These are phyloP conservation scores for Helarctos malayanus DNA, from an alignment of 2,797 vertebrate species.

Conservation along the genomic window DNA sequence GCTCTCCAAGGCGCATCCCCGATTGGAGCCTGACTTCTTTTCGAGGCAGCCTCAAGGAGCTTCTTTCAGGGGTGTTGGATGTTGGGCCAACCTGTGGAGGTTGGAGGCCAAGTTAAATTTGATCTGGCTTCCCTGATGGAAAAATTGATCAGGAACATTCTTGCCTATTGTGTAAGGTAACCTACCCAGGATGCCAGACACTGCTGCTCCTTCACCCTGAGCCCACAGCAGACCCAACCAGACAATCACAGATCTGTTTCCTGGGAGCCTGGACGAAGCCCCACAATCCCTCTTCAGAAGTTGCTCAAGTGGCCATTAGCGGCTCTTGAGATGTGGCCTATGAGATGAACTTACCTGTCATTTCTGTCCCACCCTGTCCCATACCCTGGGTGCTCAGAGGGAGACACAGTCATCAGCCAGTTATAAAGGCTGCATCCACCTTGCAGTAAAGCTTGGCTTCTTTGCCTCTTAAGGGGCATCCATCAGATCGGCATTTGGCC, in stretches of 20 bases:
- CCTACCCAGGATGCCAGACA: not conserved
- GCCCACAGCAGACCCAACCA: not conserved
- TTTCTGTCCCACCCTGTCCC: not conserved
- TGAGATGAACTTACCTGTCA: not conserved
- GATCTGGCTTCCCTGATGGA: conserved; percentile 14
- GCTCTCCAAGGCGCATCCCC: not conserved
- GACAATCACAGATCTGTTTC: not conserved
- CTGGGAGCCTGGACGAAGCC: not conserved
- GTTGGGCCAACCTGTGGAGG: not conserved
- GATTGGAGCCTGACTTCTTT: not conserved
- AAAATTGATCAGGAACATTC: not conserved
- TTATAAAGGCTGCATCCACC: not conserved
- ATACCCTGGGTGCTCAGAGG: not conserved
- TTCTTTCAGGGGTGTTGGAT: not conserved
- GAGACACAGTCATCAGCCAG: not conserved
- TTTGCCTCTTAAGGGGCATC: not conserved
- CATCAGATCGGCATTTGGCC: not conserved
- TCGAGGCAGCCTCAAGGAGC: not conserved
- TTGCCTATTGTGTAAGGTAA: not conserved
- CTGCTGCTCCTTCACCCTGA: too few species aligned
- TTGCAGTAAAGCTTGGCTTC: not conserved
- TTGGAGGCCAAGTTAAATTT: not conserved
- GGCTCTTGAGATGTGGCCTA: not conserved
- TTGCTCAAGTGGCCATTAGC: not conserved
- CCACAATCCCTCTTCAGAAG: not conserved